Base-by-base conservation (phyloP, 1,140 invertebrate genomes). In the Brachionus asplanchnoidis region DNA sequence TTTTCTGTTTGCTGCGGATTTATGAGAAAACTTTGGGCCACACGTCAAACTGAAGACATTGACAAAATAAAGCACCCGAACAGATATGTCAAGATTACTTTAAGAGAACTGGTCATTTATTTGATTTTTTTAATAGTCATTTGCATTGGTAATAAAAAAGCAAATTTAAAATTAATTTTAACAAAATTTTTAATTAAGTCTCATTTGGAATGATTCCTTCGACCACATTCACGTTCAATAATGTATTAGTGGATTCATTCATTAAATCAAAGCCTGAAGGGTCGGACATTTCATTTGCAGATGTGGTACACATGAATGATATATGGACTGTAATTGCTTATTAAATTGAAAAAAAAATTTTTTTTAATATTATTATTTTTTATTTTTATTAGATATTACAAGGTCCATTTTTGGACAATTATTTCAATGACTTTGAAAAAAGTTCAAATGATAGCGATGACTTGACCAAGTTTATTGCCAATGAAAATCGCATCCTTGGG, bases 401-500 rank as follows among this genome's bases (percentile, higher is more conserved):
- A 50, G 73, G 73, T 3, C 73, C 73, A 26, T 80, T 80, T 80
- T 36, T 32, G 77, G 42, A 80, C 26, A 75, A 82, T 40, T 44
- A 78, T 80, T 66, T 42, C 20, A 73, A 77, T 56, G 85, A 93
- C 92, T 93, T 91, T 7, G 90, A 92, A 85, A 89, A 87, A 6
- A 88, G 91, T 14, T 86, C 93, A 82, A 80, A 92, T 36, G 88
- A 92, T 36, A 91, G 90, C 12, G 87, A 93, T 9, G 93, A 92
- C 14, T 92, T 92, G 91, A 92, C 93, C 82, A 90, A 90, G 26
- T 92, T 91, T 85, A 91, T 93, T 65, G 90, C 88, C 86, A 93
- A 92, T 86, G 93, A 93, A 87, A 94, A 93, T 88, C 91, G 91
- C 85, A 86, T 94, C 11, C 88, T 94, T 2, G 93, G 93, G 12